phyloP scores from a whole-genome alignment of 2,888 invertebrate species.

The Drosophila falleni region DNA sequence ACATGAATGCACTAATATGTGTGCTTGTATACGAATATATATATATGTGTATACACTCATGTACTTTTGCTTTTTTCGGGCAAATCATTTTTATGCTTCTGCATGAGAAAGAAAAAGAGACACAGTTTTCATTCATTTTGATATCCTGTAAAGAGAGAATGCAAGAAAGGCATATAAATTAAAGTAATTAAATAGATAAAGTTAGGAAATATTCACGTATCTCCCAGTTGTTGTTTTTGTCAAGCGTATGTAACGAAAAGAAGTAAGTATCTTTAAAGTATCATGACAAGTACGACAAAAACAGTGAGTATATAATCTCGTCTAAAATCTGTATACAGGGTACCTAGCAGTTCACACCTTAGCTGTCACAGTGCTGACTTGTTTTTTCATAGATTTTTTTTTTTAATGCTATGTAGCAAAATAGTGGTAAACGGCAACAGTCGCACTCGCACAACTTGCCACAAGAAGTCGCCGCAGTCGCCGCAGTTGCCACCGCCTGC shows the following conservation, averaged over 20 bases:
- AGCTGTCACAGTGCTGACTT: neutral
- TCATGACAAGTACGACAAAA: neutral
- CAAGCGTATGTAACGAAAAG: neutral
- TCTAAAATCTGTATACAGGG: neutral
- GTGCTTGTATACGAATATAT: conserved; percentile 4
- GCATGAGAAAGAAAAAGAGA: conserved; percentile 54
- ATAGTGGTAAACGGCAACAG: conserved; percentile 71
- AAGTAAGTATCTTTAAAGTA: neutral
- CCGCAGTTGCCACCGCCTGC: conserved; percentile 6
- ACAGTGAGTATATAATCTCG: neutral
- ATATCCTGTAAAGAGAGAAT: neutral
- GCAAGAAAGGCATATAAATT: neutral
- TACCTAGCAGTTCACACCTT: neutral
- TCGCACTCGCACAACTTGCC: conserved; percentile 54
- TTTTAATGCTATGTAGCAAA: conserved; percentile 36
- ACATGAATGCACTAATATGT: conserved; percentile 68
- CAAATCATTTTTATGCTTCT: conserved; percentile 72
- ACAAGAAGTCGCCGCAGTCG: conserved; percentile 48
- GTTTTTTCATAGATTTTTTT: conserved; percentile 30
- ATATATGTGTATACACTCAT: conserved; percentile 25
- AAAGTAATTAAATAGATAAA: neutral
- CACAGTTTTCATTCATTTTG: conserved; percentile 61
- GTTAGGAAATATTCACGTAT: neutral
- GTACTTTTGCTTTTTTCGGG: conserved; percentile 51
- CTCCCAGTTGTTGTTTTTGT: neutral